Base-by-base conservation (phyloP, 2,888 invertebrate species). In the Meliscaeva auricollis region DNA sequence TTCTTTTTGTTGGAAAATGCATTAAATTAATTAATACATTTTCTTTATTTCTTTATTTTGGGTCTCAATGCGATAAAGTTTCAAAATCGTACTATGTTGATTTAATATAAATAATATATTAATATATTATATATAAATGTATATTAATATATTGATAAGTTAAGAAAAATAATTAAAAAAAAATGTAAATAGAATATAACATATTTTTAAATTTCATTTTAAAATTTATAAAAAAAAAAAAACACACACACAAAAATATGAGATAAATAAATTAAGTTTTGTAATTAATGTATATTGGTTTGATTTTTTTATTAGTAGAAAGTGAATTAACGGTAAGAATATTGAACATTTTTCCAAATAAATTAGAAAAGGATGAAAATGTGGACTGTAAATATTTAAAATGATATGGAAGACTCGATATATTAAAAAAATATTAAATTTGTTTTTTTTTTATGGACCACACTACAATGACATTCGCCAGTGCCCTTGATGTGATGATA, bases 261-360 rank as follows among this genome's bases (percentile, higher is more conserved):
- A 60, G 62, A 15, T 58, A 68, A 64, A 52, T 52, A 79, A 75
- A 64, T 56, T 79, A 79, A 70, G 50, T 84, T 84, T 79, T 74
- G 35, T 84, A 79, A 64, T 66, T 84, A 74, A 58, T 66, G 30
- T 32, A 0, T 5, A 15, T 11, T 32, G 9, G 35, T 58, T 58
- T 35, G 35, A n/a, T n/a, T 17, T 20, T 20, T 48, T 48, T 17
- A 38, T 3, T 26, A 26, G 26, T 26, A 26, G n/a, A n/a, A n/a
- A n/a, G n/a, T n/a, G n/a, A n/a, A n/a, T n/a, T n/a, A n/a, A n/a
- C n/a, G n/a, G n/a, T n/a, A n/a, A n/a, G n/a, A n/a, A n/a, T n/a
- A n/a, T n/a, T n/a, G n/a, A n/a, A n/a, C n/a, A n/a, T n/a, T n/a
- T n/a, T n/a, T n/a, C n/a, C n/a, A n/a, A n/a, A n/a, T n/a, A n/a